phyloP scores from a whole-genome alignment of 2,888 invertebrate species.

The Drosophila hamatofila region DNA sequence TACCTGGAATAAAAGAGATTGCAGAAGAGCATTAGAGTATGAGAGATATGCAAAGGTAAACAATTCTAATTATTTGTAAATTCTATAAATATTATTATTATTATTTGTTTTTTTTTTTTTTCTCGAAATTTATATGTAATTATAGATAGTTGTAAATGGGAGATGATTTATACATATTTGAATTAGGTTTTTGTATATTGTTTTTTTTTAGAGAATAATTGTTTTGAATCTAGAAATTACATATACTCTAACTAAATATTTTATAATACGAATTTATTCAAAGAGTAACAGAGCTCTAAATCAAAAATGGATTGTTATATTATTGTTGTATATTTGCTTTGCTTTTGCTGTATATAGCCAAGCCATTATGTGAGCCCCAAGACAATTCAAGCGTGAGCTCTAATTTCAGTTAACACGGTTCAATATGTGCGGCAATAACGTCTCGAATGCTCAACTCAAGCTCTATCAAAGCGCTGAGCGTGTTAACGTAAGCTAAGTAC shows the following conservation, averaged over 20 bases:
- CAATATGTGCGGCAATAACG: background rate
- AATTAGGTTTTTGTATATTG: too few species aligned
- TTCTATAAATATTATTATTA: constrained; percentile 21
- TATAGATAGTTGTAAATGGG: too few species aligned
- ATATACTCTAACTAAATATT: too few species aligned
- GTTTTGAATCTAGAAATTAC: too few species aligned
- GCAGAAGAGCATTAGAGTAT: constrained; percentile 1
- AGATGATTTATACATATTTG: too few species aligned
- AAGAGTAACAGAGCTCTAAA: too few species aligned
- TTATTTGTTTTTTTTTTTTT: too few species aligned
- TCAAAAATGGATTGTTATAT: too few species aligned
- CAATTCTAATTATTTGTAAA: constrained; percentile 27
- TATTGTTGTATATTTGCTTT: too few species aligned
- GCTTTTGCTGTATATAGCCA: background rate
- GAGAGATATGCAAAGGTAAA: constrained; percentile 19
- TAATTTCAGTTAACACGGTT: background rate
- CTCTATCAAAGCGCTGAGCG: background rate
- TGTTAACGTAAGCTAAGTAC: background rate
- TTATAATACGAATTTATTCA: too few species aligned
- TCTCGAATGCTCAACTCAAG: background rate
- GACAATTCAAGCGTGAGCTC: background rate
- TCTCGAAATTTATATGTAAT: too few species aligned
- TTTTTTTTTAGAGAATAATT: too few species aligned
- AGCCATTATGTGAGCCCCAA: background rate
- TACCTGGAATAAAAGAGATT: constrained; percentile 64